Conservation (phyloP, 2,888 invertebrate species). For the Agriotes lineatus region DNA sequence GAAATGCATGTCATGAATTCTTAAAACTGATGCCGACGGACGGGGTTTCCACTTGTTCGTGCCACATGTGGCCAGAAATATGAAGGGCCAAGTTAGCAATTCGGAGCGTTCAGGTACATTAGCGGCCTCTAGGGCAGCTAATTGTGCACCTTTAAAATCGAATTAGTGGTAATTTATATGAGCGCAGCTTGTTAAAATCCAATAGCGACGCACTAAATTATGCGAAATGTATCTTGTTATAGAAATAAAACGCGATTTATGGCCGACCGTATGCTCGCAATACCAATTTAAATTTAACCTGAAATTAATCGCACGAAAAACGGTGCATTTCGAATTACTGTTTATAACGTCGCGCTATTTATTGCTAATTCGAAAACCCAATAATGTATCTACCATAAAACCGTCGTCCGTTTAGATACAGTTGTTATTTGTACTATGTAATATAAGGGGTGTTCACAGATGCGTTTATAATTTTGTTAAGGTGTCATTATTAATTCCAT, state of each 20-base stretch:
- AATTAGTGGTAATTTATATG: constrained; percentile 32
- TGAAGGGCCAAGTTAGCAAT: background rate
- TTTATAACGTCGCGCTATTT: constrained; percentile 9
- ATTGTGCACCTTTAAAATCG: constrained; percentile 29
- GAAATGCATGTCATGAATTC: no score
- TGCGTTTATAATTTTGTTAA: no score
- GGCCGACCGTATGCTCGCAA: constrained; percentile 12
- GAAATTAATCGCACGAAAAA: constrained; percentile 23
- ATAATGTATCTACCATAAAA: constrained; percentile 16
- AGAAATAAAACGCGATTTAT: constrained; percentile 27
- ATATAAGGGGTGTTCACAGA: no score
- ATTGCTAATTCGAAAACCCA: constrained; percentile 4
- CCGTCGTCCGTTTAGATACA: constrained; percentile 4
- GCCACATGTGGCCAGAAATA: no score
- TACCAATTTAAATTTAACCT: constrained; percentile 28
- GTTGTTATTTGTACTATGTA: no score
- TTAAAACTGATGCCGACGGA: no score
- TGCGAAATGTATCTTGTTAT: constrained; percentile 21
- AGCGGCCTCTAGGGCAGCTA: constrained; percentile 17
- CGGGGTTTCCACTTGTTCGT: no score
- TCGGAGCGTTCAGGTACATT: constrained; percentile 26
- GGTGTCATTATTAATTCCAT: no score
- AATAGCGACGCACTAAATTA: constrained; percentile 29
- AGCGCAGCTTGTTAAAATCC: constrained; percentile 32
- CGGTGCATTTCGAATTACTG: constrained; percentile 12